phyloP scores from a whole-genome alignment of 35 echinoderm and acorn worm species.

The Ophioderma brevispina region DNA sequence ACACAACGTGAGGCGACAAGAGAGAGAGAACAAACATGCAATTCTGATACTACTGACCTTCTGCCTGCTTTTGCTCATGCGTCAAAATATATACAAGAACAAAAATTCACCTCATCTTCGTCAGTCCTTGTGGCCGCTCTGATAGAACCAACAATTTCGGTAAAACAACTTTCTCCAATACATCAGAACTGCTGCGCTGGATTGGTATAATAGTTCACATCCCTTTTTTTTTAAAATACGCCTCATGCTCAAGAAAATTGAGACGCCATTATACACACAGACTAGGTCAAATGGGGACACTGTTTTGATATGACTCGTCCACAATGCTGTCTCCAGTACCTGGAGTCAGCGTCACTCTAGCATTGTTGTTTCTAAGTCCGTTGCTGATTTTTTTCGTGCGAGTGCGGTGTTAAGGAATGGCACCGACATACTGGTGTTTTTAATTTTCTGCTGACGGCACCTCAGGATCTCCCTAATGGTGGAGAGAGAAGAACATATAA shows the following conservation, averaged over 20 bases:
- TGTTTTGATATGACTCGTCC: conserved; percentile 72
- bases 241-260: conserved; percentile 60
- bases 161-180: conserved; percentile 66
- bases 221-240: conserved; percentile 64
- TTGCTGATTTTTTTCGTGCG: conserved; percentile 43
- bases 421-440: conserved; percentile 93
- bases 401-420: conserved; percentile 54
- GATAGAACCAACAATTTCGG: conserved; percentile 51
- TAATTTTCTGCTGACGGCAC: conserved; percentile 88
- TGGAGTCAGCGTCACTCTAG: conserved; percentile 69
- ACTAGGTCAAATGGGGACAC: conserved; percentile 37
- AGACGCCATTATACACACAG: conserved; percentile 51
- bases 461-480: conserved; percentile 86
- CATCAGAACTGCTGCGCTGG: conserved; percentile 44
- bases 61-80: too few relatives aligned
- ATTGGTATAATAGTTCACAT: neutral
- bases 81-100: too few relatives aligned
- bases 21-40: too few relatives aligned
- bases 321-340: conserved; percentile 86
- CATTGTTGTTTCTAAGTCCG: conserved; percentile 59
- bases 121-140: conserved; percentile 66
- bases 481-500: too few relatives aligned
- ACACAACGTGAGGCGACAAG: too few relatives aligned
- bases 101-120: conserved; percentile 56
- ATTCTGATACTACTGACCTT: too few relatives aligned